Evolutionary conservation across 2,888 invertebrate species (phyloP).

Genomic region (Eurois occulta): DNA sequence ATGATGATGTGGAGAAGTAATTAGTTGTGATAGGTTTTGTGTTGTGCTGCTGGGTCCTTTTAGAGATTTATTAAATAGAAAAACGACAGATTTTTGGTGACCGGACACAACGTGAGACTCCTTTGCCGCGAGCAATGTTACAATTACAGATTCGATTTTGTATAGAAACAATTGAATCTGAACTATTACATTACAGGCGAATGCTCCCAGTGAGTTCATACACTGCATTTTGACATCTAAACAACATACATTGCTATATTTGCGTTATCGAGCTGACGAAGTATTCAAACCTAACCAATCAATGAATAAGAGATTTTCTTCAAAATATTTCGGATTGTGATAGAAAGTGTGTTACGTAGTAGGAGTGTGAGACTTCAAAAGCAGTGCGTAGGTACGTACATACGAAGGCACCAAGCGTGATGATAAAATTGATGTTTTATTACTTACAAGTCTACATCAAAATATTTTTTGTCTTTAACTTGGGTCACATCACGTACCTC

Average conservation of each 20-base stretch:
- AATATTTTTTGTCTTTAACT: neutral
- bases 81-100: neutral
- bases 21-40: slow-evolving; percentile 10
- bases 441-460: neutral
- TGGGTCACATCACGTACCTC: neutral
- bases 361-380: neutral
- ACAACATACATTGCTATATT: neutral
- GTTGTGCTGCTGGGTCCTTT: neutral
- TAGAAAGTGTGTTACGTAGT: neutral
- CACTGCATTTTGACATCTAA: neutral
- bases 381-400: neutral
- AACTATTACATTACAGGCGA: neutral
- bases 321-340: neutral
- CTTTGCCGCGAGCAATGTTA: neutral
- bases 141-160: neutral
- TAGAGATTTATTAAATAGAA: neutral
- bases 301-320: neutral
- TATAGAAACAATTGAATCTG: neutral
- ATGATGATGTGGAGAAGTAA: slow-evolving; percentile 31
- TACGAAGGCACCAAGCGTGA: neutral
- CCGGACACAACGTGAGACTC: neutral
- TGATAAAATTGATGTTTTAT: neutral
- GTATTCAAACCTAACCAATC: neutral
- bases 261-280: neutral
- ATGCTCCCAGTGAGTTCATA: neutral